Conservation (phyloP, 2,113 vertebrate species). For the Paedocypris sp. region DNA sequence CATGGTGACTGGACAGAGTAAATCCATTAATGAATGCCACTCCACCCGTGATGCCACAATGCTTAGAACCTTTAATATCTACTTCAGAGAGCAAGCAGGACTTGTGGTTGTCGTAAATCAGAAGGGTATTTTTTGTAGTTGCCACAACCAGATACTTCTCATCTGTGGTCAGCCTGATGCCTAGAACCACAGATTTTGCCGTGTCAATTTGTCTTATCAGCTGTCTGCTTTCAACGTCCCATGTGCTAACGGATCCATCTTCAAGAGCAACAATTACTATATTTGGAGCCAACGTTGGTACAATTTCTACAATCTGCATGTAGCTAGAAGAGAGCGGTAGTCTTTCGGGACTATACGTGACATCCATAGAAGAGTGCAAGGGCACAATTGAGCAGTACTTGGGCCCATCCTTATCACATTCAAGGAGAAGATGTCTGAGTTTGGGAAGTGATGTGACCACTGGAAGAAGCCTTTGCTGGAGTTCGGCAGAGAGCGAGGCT, state of each 20-base stretch:
- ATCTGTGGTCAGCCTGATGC: conserved; percentile 81
- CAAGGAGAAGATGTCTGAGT: conserved; percentile 86
- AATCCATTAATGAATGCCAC: conserved; percentile 91
- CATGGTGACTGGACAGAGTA: conserved; percentile 85
- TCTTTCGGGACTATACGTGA: conserved; percentile 89
- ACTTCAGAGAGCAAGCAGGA: conserved; percentile 95
- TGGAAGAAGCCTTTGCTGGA: conserved; percentile 91
- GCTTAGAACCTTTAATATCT: conserved; percentile 92
- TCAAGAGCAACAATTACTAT: conserved; percentile 87
- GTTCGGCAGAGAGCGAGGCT: conserved; percentile 84
- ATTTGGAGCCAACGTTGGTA: conserved; percentile 85
- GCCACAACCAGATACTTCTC: conserved; percentile 95
- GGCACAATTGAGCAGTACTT: conserved; percentile 98
- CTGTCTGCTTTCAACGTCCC: conserved; percentile 89
- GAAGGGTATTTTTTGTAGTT: conserved; percentile 91
- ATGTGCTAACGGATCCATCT: conserved; percentile 94
- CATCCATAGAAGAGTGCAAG: conserved; percentile 94
- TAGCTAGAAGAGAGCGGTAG: conserved; percentile 84
- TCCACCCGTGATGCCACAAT: conserved; percentile 66
- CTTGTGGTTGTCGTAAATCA: conserved; percentile 94
- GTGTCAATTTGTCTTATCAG: conserved; percentile 89
- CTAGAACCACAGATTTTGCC: conserved; percentile 82
- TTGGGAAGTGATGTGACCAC: conserved; percentile 93
- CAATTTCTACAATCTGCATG: conserved; percentile 88
- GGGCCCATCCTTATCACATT: conserved; percentile 96